These are phyloP conservation scores for Stenoptilia bipunctidactyla DNA, from an alignment of 2,888 invertebrate species.

Conservation along the genomic window DNA sequence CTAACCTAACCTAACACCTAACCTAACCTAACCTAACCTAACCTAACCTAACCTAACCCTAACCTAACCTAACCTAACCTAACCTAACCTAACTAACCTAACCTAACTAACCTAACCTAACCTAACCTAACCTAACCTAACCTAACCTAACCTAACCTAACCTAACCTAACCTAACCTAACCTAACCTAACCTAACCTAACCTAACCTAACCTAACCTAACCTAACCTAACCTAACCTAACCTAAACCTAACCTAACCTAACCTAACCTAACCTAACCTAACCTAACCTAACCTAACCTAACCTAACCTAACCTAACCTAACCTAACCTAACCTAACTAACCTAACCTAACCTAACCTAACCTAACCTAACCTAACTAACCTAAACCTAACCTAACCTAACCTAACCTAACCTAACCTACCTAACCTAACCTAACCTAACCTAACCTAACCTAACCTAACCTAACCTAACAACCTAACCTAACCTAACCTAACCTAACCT, in stretches of 20 bases:
- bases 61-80: constrained; percentile 13
- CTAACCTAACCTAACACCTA: constrained; percentile 14
- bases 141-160: constrained; percentile 13
- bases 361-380: constrained; percentile 11
- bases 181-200: constrained; percentile 2
- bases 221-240: constrained; percentile 14
- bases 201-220: constrained; percentile 6
- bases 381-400: constrained; percentile 16
- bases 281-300: constrained; percentile 14
- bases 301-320: constrained; percentile 11
- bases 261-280: constrained; percentile 14
- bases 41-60: constrained; percentile 13
- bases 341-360: constrained; percentile 14
- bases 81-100: constrained; percentile 12
- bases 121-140: constrained; percentile 11
- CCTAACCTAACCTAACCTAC: constrained; percentile 17
- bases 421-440: constrained; percentile 16
- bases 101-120: constrained; percentile 12
- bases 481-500: constrained; percentile 18
- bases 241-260: constrained; percentile 14
- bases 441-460: constrained; percentile 17
- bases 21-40: constrained; percentile 14
- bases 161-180: constrained; percentile 11
- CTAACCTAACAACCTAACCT: constrained; percentile 20
- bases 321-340: constrained; percentile 14